Conservation (phyloP, 2,797 vertebrate species). For the Poecile montanus region DNA sequence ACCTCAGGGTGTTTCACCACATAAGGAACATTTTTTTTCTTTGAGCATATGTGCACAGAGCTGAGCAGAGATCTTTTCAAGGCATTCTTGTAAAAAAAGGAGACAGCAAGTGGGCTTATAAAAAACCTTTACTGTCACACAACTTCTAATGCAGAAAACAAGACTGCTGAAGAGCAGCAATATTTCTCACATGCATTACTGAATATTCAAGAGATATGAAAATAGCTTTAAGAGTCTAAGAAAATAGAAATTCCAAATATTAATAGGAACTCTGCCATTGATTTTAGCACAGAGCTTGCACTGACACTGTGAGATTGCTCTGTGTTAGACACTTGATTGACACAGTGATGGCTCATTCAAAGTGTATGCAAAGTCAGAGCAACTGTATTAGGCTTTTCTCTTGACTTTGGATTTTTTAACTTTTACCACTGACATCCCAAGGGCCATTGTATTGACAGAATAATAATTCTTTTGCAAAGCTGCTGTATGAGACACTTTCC, state of each 20-base stretch:
- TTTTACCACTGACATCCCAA: conserved; percentile 69
- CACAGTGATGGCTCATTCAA: conserved; percentile 74
- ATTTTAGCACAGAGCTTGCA: conserved; percentile 60
- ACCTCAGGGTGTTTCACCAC: neutral
- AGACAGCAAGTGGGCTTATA: conserved; percentile 54
- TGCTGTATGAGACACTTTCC: conserved; percentile 1
- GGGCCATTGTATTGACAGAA: conserved; percentile 61
- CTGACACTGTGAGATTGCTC: conserved; percentile 68
- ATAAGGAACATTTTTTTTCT: conserved; percentile 2
- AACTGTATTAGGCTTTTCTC: conserved; percentile 64
- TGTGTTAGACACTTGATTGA: conserved; percentile 75
- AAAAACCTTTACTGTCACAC: conserved; percentile 49
- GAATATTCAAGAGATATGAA: conserved; percentile 57
- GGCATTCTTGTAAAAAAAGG: conserved; percentile 22
- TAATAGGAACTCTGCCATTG: conserved; percentile 71
- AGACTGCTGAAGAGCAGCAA: conserved; percentile 35
- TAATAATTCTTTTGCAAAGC: conserved; percentile 34
- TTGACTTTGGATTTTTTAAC: conserved; percentile 66
- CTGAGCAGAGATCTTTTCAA: conserved; percentile 33
- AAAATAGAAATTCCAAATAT: conserved; percentile 68
- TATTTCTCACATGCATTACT: conserved; percentile 28
- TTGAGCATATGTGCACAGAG: neutral
- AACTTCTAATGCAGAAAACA: conserved; percentile 56
- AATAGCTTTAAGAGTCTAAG: conserved; percentile 57
- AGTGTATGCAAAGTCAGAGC: conserved; percentile 69